Evolutionary conservation across 2,113 vertebrate species (phyloP), one percentile per base, ranked within the genome.

Genomic region (Naja naja): DNA sequence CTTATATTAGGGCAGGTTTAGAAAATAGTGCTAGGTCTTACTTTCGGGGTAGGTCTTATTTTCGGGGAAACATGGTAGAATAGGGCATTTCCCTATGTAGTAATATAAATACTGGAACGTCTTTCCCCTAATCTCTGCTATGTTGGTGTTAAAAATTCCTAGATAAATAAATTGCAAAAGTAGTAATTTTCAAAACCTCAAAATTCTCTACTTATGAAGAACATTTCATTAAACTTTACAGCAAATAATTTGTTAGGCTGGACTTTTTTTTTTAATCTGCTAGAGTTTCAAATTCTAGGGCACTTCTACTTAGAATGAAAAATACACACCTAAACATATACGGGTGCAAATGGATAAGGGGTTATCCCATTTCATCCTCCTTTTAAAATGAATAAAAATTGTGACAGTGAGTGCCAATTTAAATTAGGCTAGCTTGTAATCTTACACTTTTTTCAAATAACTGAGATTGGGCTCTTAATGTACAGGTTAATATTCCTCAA

Each of bases 381-480:
- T 95, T 49, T 92, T 86, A 92, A 95, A 89, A 93, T 88, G 55
- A 47, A 49, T 87, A 49, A 90, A 30, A 93, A 95, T 91, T 55
- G 1, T 30, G 56, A 30, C 18, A 89, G 87, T 89, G 92, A 94
- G 30, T 96, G 94, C 95, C 94, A 94, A 56, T 95, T 96, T 94
- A 96, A 96, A 95, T 96, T 94, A 95, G 69, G 88, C 74, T 94
- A 95, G 89, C 93, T 88, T 92, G 94, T 95, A 95, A 96, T 95
- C 74, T 1, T 96, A 95, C 9, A 94, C 94, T 94, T 96, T 52
- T 92, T 95, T 96, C 92, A 94, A 95, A 96, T 96, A 95, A 94
- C 95, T 95, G 85, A 60, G 60, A 55, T 88, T 56, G 93, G 90
- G 94, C 91, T 96, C 95, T 96, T 97, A 93, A 88, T 94, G 94